Evolutionary conservation across 2,113 vertebrate genomes (phyloP).

Genomic region (Channa argus): DNA sequence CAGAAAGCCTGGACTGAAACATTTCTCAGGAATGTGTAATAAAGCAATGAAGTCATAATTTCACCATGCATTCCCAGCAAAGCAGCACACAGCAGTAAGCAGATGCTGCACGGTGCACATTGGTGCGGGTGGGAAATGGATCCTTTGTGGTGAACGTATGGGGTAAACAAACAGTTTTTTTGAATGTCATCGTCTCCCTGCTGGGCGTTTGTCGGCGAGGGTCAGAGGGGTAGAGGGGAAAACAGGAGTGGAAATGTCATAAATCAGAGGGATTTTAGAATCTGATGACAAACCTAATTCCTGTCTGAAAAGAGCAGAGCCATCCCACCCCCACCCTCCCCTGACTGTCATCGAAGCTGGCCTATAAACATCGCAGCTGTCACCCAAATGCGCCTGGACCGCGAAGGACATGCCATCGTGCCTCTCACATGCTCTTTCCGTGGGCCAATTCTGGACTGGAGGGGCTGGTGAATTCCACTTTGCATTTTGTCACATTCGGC

Average conservation of each 20-base stretch:
- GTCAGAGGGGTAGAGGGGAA: conserved; percentile 76
- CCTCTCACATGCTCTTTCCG: conserved; percentile 85
- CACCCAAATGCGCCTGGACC: conserved; percentile 82
- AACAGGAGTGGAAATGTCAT: conserved; percentile 82
- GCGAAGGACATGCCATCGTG: conserved; percentile 87
- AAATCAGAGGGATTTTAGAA: conserved; percentile 92
- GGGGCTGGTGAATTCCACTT: conserved; percentile 84
- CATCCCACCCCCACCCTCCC: conserved; percentile 57
- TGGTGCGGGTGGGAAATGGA: conserved; percentile 33
- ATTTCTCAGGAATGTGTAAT: neutral
- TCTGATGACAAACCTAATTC: conserved; percentile 92
- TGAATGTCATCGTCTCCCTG: conserved; percentile 77
- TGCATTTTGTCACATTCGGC: conserved; percentile 90
- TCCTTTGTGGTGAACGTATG: conserved; percentile 73
- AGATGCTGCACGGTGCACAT: neutral
- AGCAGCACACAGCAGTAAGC: neutral
- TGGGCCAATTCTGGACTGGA: conserved; percentile 86
- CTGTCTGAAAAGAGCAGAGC: conserved; percentile 86
- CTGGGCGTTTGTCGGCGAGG: conserved; percentile 65
- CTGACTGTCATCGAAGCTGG: conserved; percentile 89
- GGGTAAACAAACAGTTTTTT: conserved; percentile 78
- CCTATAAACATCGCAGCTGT: conserved; percentile 95
- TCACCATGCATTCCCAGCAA: neutral
- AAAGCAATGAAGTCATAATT: conserved; percentile 8
- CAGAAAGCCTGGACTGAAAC: neutral